Percentiles rank a stretch among this genome's conserved stretches.
Conservation (phyloP, 2,888 invertebrate species). For the Amblyjoppa proteus region DNA sequence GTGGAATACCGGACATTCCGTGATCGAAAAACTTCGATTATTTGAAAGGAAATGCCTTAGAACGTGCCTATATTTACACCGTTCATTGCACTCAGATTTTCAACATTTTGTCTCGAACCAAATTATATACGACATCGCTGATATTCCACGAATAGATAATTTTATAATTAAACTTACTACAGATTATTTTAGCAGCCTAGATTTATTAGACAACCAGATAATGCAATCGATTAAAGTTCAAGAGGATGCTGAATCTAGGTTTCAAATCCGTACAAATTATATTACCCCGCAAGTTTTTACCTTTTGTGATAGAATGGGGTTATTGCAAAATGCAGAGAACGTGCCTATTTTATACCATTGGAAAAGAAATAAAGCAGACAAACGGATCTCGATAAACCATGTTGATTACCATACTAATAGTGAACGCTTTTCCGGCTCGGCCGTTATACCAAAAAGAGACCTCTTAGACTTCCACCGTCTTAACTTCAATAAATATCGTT, state of each 20-base stretch:
- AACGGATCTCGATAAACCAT: background rate
- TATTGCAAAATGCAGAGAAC: background rate
- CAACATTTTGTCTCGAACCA: background rate
- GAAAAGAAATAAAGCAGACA: background rate
- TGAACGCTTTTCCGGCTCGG: too few species aligned
- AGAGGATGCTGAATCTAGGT: background rate
- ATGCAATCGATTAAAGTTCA: background rate
- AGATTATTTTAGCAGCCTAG: constrained; percentile 14
- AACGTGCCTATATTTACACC: background rate
- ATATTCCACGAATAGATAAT: constrained; percentile 26
- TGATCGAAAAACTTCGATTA: constrained; percentile 37
- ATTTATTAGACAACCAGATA: too few species aligned
- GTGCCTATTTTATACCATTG: background rate
- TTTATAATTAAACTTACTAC: constrained; percentile 17
- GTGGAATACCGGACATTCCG: constrained; percentile 25
- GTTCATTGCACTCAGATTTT: constrained; percentile 10
- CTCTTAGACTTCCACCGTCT: too few species aligned
- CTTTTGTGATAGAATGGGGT: background rate
- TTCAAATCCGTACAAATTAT: background rate
- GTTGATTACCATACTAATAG: too few species aligned
- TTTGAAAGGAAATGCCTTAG: constrained; percentile 55
- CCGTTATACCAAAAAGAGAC: too few species aligned
- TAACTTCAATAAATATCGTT: too few species aligned
- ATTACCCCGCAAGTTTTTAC: background rate
- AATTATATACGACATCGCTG: constrained; percentile 18